phyloP scores from a whole-genome alignment of 2,797 vertebrate species.

The Siniperca obscura region DNA sequence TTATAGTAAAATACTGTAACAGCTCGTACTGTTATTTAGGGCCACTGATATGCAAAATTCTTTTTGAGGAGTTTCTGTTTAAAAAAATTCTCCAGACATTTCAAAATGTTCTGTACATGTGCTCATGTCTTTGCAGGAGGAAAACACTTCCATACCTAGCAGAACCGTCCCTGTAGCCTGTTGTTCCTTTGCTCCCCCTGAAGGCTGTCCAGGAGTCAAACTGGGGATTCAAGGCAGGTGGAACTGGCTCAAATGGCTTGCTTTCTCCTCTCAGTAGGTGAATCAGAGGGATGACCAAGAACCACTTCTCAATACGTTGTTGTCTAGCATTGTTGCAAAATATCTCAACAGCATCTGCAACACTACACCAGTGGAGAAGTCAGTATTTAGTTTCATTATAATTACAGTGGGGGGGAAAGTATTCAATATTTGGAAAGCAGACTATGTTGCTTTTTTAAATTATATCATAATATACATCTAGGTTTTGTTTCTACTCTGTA shows the following conservation, averaged over 20 bases:
- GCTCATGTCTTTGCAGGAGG: neutral
- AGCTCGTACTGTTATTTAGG: neutral
- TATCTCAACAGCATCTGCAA: conserved; percentile 33
- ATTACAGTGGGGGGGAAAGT: neutral
- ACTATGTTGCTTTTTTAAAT: neutral
- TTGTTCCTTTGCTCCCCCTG: neutral
- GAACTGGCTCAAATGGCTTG: conserved; percentile 45
- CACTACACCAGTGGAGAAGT: neutral
- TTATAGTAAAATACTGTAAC: neutral
- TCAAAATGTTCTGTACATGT: neutral
- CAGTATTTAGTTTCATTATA: neutral
- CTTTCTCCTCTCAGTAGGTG: conserved; percentile 60
- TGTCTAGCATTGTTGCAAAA: conserved; percentile 1
- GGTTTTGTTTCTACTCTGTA: neutral
- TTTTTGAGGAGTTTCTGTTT: neutral
- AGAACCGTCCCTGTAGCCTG: accelerated
- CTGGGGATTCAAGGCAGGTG: neutral
- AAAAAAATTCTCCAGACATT: neutral
- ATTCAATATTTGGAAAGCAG: neutral
- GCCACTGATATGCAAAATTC: neutral
- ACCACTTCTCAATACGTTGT: neutral
- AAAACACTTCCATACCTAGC: neutral
- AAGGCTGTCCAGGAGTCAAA: accelerated
- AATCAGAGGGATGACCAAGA: conserved; percentile 55
- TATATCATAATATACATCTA: neutral